Base-by-base conservation (phyloP, 2,113 vertebrate species). In the Melanerpes formicivorus region DNA sequence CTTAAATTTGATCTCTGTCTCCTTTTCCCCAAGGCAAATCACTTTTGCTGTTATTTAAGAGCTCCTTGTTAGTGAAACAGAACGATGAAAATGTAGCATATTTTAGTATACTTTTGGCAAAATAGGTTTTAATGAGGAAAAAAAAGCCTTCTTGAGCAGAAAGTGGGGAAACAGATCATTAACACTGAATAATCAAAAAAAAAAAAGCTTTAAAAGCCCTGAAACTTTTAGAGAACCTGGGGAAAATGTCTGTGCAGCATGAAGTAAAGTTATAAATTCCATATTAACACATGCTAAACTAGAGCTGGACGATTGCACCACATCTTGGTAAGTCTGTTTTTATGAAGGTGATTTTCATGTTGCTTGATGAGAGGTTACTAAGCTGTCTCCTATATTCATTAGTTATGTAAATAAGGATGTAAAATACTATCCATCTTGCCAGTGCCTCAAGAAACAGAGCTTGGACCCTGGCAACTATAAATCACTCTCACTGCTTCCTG, bases 401-500 rank as follows among this genome's bases (percentile, higher is more conserved):
- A 89, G 27, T 62, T 80, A 50, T 50, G 58, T 92, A 90, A 94
- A 76, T 18, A 93, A 16, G 25, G 19, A 50, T 83, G 62, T 83
- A 75, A 76, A 96, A 60, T 26, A 95, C 40, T 4, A n/a, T 5
- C 15, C 77, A 82, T 67, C 65, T 80, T 71, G 18, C 37, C 29
- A 23, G 21, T 78, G 54, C 73, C 72, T 93, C 64, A 91, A 65
- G 65, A 95, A 93, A 92, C 25, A 85, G 75, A 94, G 17, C 10
- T 91, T 62, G 64, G 56, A 74, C n/a, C 27, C 25, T 84, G 69
- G 56, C 40, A 92, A 69, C 40, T 30, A 30, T 52, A 87, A 82
- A 82, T 74, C 62, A 91, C 93, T 91, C n/a, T 62, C 44, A 30
- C 15, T 67, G 70, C 73, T 93, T 90, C 89, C 79, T 94, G 85